Evolutionary conservation across 2,113 vertebrate genomes (phyloP), one percentile per base, ranked within the genome.

Genomic region (Rhinolophus sinicus): DNA sequence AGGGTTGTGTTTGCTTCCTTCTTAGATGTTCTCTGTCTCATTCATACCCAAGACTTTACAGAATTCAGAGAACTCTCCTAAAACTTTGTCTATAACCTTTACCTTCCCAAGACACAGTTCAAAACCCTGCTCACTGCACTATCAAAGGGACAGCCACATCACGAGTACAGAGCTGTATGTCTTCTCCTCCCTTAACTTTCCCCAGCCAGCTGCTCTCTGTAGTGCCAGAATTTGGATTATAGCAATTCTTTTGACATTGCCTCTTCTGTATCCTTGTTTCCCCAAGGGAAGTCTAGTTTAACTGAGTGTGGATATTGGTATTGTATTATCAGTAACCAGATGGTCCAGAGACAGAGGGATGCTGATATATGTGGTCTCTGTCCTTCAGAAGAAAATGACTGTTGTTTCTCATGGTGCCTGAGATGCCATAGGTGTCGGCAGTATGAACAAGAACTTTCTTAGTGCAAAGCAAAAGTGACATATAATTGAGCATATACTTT

Each of bases 101-200:
- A 0, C 7, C 50, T 94, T 90, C 75, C 69, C 19, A 80, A 14
- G 21, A 33, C 52, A 64, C 60, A 65, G 1, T 7, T 72, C n/a
- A 64, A 14, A 62, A 33, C 1, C 3, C 35, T 64, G 5, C n/a
- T 38, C 8, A 12, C 14, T 33, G 0, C 2, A 0, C 35, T 47
- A 26, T 24, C 28, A 33, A 50, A 78, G 62, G 40, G 38, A 12
- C 22, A 67, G 28, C 4, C 35, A 21, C 38, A 11, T 82, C 28
- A 28, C 21, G 38, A 62, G 21, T n/a, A 2, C 6, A 18, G 0
- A 2, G 6, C 56, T 10, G 1, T n/a, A 47, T 30, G 54, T 26
- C 65, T 52, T 82, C 52, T 88, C 38, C 2, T 33, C 44, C 28
- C 47, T 87, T 33, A 10, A 13, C 30, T 52, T 60, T 58, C 28